These are phyloP conservation scores for Nothocercus julius DNA, from an alignment of 2,113 vertebrate genomes.

Conservation along the genomic window DNA sequence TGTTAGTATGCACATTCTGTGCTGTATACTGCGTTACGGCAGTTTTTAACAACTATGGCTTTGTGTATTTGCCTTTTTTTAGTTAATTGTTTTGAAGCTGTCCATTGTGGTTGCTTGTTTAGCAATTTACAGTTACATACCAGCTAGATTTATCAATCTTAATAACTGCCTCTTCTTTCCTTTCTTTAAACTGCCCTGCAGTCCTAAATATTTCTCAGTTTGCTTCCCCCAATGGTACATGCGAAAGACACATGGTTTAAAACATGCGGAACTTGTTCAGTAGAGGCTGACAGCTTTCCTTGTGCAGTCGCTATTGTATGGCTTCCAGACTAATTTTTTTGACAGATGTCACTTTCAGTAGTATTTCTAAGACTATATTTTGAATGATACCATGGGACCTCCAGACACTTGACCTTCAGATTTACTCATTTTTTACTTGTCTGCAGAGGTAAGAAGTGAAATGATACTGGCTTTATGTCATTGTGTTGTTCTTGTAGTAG, in stretches of 20 bases:
- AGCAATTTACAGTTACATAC: not conserved
- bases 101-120: not conserved
- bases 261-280: constrained; percentile 32
- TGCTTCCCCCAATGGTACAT: not conserved
- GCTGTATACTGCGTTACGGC: not conserved
- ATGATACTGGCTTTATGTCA: constrained; percentile 40
- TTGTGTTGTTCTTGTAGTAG: constrained; percentile 69
- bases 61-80: not conserved
- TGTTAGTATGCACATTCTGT: not conserved
- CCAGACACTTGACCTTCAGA: not conserved
- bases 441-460: not conserved
- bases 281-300: not conserved
- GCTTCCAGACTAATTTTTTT: constrained; percentile 18
- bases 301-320: constrained; percentile 20
- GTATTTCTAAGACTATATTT: constrained; percentile 9
- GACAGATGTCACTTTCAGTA: not conserved
- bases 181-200: constrained; percentile 33
- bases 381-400: not conserved
- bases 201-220: constrained; percentile 26
- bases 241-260: constrained; percentile 21
- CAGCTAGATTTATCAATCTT: constrained; percentile 27
- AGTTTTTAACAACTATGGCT: not conserved
- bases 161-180: constrained; percentile 27
- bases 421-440: not conserved
- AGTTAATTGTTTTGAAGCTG: not conserved